These are phyloP conservation scores for Notiomystis cincta DNA, from an alignment of 2,113 vertebrate species.

Conservation along the genomic window DNA sequence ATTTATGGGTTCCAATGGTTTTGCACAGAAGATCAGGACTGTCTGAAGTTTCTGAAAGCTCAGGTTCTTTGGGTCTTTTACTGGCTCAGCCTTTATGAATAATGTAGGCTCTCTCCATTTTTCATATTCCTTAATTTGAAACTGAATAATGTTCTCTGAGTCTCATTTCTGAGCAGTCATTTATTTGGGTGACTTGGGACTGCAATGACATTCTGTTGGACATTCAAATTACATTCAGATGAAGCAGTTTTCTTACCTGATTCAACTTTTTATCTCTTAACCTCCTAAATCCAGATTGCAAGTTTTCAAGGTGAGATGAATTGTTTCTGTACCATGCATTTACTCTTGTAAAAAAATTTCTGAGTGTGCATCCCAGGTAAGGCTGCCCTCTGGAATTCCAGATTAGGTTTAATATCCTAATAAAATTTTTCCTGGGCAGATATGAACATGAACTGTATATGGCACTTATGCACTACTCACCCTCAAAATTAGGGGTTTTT, in stretches of 20 bases:
- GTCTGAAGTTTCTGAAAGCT: background rate
- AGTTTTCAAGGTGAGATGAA: background rate
- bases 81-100: background rate
- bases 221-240: background rate
- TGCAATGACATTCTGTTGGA: background rate
- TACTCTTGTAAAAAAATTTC: background rate
- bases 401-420: background rate
- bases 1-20: background rate
- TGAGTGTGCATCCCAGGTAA: background rate
- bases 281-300: background rate
- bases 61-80: background rate
- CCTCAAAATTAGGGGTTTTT: background rate
- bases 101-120: background rate
- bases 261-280: background rate
- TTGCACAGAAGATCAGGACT: background rate
- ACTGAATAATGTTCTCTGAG: background rate
- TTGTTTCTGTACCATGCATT: background rate
- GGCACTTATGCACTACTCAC: background rate
- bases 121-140: constrained; percentile 2
- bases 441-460: background rate
- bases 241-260: background rate
- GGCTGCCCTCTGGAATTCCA: background rate
- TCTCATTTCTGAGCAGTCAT: background rate
- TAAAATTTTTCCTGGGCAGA: background rate
- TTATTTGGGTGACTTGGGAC: background rate